Evolutionary conservation across 1,140 invertebrate genomes (phyloP), one percentile per base, ranked within the genome.

Genomic region (Drosophila micromelanica): DNA sequence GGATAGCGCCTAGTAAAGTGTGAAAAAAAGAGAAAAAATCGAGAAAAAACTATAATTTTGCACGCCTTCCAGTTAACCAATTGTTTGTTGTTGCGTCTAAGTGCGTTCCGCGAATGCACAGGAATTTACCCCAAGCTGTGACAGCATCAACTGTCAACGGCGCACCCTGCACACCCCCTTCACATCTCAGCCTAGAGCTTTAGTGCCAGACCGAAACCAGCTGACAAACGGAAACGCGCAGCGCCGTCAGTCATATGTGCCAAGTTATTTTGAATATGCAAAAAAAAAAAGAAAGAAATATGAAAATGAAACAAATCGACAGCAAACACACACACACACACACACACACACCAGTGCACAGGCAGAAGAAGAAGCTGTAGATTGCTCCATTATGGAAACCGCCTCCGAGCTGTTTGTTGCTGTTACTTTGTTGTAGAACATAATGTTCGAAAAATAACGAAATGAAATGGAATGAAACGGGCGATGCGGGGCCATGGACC

Each of bases 201-300:
- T 2, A n/a, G 12, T 11, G 23, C 5, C 57, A 65, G 60, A 75
- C 27, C 45, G 35, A 45, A 77, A 78, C 71, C 82, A 87, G 82
- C 82, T 87, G 82, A 87, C 82, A 70, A 87, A 82, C 82, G 82
- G 82, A 87, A 87, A 87, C 70, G 75, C 67, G 69, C 70, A 81
- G 74, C 74, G 74, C 75, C 75, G 82, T 80, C 82, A 78, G 78
- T 86, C 81, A 86, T 87, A 72, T 80, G 82, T 56, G 71, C 67
- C 78, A 82, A 87, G 84, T 78, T 87, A 87, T 87, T 87, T 82
- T 87, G 78, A 87, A 87, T 87, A 87, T 87, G 82, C 82, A 87
- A 89, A 81, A 86, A 81, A 87, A 87, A 64, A 61, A 85, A 76
- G 55, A 65, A 20, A n/a, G 20, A 23, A 23, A 23, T 23, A 23